A percentile compares a stretch with the other conserved stretches of the same genome.
Conservation (phyloP, 2,797 vertebrate genomes). For the Pangasius mekongensis region DNA sequence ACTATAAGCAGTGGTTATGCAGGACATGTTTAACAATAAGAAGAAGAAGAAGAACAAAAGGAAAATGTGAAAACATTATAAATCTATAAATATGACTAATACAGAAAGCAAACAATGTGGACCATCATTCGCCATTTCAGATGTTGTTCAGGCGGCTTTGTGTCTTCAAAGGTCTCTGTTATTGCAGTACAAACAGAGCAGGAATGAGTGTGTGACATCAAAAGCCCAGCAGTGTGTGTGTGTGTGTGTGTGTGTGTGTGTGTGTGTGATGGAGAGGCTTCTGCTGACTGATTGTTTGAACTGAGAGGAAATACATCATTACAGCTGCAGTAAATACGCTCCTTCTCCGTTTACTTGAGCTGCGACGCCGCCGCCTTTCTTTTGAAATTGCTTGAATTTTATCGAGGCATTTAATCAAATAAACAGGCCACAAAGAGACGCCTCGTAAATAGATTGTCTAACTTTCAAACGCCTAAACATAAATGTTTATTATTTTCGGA, state of each 20-base stretch:
- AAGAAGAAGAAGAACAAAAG: not conserved
- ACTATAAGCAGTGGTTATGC: not conserved
- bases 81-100: not conserved
- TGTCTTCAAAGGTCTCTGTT: slow-evolving; percentile 11
- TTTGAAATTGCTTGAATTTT: slow-evolving; percentile 47
- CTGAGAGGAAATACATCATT: slow-evolving; percentile 55
- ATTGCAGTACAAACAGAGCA: slow-evolving; percentile 6
- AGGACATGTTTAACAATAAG: not conserved
- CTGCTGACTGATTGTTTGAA: slow-evolving; percentile 55
- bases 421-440: slow-evolving; percentile 29
- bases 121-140: not conserved
- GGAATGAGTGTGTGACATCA: slow-evolving; percentile 30
- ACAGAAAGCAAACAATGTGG: not conserved
- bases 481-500: not conserved
- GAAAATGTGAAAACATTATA: not conserved
- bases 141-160: not conserved
- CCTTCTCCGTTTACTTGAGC: slow-evolving; percentile 46
- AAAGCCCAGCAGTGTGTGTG: slow-evolving; percentile 25
- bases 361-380: slow-evolving; percentile 36
- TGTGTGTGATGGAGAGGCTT: slow-evolving; percentile 47
- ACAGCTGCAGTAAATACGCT: slow-evolving; percentile 36
- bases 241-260: slow-evolving; percentile 15
- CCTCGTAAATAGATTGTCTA: slow-evolving; percentile 32
- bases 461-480: not conserved
- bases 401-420: slow-evolving; percentile 45